Percentiles rank a stretch among this genome's conserved stretches.
Conservation (phyloP, 2,888 invertebrate genomes). For the Andrena camellia region DNA sequence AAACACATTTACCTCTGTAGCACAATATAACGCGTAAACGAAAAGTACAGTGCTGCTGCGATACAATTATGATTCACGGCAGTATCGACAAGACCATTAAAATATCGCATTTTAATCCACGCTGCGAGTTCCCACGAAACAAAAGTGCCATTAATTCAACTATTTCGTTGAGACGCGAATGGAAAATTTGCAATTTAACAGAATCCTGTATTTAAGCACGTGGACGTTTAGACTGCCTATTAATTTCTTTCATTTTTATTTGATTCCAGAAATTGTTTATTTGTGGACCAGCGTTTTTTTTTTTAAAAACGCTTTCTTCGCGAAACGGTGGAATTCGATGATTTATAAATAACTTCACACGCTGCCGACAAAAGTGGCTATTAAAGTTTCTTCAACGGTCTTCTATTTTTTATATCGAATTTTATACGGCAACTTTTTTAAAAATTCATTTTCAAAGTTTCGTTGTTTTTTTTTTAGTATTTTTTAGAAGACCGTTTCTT, state of each 20-base stretch:
- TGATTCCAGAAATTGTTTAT: too few relatives aligned
- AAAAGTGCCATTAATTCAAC: too few relatives aligned
- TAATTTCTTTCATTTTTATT: too few relatives aligned
- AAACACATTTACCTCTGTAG: slow-evolving; percentile 49
- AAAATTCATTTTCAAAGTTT: neutral
- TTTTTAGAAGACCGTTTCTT: too few relatives aligned
- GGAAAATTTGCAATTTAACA: neutral
- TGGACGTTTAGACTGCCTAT: too few relatives aligned
- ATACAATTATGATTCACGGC: slow-evolving; percentile 16
- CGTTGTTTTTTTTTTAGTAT: too few relatives aligned
- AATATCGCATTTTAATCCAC: neutral
- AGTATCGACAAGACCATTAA: slow-evolving; percentile 28
- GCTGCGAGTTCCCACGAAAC: neutral
- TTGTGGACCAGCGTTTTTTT: too few relatives aligned
- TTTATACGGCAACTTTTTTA: slow-evolving; percentile 13
- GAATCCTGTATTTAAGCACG: too few relatives aligned
- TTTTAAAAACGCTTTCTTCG: neutral
- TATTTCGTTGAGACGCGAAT: neutral
- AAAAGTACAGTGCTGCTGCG: slow-evolving; percentile 10
- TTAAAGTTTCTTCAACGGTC: neutral
- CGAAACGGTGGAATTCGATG: neutral
- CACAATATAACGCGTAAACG: slow-evolving; percentile 47
- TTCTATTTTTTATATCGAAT: slow-evolving; percentile 18
- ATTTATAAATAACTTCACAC: slow-evolving; percentile 24
- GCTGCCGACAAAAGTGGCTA: neutral